phyloP scores from a whole-genome alignment of 2,797 vertebrate species.

The Monodelphis domestica region DNA sequence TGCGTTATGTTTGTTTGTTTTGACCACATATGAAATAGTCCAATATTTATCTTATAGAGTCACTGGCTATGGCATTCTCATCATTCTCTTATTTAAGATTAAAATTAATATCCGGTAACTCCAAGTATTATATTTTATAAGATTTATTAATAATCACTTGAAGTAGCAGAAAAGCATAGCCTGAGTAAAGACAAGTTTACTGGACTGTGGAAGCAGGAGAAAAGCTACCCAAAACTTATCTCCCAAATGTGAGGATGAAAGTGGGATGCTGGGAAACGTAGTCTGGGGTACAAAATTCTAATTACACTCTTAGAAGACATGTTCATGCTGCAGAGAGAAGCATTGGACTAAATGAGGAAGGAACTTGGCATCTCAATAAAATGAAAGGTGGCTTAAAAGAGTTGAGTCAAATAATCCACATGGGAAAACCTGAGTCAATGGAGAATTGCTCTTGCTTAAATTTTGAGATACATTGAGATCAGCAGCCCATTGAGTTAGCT shows the following conservation, averaged over 20 bases:
- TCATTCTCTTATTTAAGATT: background rate
- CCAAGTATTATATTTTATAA: too few relatives aligned
- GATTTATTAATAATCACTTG: too few relatives aligned
- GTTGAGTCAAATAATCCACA: background rate
- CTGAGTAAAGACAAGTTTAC: too few relatives aligned
- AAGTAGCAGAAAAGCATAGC: too few relatives aligned
- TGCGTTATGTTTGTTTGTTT: constrained; percentile 20
- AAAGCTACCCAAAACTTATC: too few relatives aligned
- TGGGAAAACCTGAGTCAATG: background rate
- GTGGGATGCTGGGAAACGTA: too few relatives aligned
- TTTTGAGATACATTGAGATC: background rate
- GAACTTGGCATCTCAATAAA: background rate
- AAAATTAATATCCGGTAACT: too few relatives aligned
- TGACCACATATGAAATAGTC: constrained; percentile 22
- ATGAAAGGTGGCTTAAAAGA: background rate
- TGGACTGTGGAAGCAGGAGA: too few relatives aligned
- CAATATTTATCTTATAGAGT: constrained; percentile 27
- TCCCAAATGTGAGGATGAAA: too few relatives aligned
- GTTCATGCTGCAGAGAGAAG: background rate
- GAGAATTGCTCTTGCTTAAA: background rate
- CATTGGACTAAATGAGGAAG: background rate
- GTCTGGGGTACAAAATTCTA: too few relatives aligned
- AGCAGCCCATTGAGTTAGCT: background rate
- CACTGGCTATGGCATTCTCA: background rate
- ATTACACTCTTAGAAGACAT: background rate